phyloP scores from a whole-genome alignment of 2,888 invertebrate species.

The Stenotaenia linearis region DNA sequence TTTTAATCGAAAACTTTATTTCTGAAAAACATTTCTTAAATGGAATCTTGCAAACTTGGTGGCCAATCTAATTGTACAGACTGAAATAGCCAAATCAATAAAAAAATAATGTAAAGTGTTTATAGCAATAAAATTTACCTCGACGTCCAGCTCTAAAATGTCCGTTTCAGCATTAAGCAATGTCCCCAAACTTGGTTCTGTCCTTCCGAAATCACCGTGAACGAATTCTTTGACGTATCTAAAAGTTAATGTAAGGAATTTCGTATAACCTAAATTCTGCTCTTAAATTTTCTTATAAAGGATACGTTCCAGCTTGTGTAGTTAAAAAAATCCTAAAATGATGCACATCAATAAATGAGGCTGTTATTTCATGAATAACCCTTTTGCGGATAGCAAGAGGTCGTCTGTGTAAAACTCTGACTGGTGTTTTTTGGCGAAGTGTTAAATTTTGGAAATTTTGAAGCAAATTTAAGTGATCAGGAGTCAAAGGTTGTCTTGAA shows the following conservation, averaged over 20 bases:
- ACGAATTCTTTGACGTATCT: slow-evolving; percentile 93
- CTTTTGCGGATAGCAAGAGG: slow-evolving; percentile 65
- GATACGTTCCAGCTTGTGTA: slow-evolving; percentile 79
- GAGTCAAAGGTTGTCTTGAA: slow-evolving; percentile 49
- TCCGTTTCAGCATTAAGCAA: slow-evolving; percentile 68
- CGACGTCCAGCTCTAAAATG: slow-evolving; percentile 87
- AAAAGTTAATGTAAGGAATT: not conserved
- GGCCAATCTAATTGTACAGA: slow-evolving; percentile 72
- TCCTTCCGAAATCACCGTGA: slow-evolving; percentile 91
- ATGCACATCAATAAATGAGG: slow-evolving; percentile 51
- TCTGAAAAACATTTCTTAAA: not conserved
- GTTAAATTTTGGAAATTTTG: slow-evolving; percentile 54
- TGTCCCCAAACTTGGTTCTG: slow-evolving; percentile 66
- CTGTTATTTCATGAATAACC: slow-evolving; percentile 61
- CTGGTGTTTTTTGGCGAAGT: slow-evolving; percentile 77
- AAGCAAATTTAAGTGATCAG: slow-evolving; percentile 52
- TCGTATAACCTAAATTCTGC: not conserved
- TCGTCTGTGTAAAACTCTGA: slow-evolving; percentile 77
- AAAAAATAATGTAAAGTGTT: too few relatives aligned
- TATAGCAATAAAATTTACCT: too few relatives aligned
- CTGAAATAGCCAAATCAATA: slow-evolving; percentile 34
- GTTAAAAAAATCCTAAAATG: slow-evolving; percentile 61
- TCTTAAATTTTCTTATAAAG: slow-evolving; percentile 37
- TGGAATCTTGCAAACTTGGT: slow-evolving; percentile 35
- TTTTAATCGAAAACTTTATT: too few relatives aligned